phyloP scores from a whole-genome alignment of 2,113 vertebrate genomes.

The Phyllostomus discolor region DNA sequence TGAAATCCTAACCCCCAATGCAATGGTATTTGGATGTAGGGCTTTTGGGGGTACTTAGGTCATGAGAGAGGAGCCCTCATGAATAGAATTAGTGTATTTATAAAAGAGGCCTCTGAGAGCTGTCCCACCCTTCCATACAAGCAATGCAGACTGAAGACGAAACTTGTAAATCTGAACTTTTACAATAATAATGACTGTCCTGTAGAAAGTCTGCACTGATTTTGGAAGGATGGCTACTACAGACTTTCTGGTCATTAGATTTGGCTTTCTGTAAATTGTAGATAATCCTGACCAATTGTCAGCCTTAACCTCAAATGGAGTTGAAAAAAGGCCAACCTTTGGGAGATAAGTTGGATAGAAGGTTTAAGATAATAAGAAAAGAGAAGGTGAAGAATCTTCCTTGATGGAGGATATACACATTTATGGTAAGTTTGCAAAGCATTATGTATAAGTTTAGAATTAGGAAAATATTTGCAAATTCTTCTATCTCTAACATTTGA shows the following conservation, averaged over 20 bases:
- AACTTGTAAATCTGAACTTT: constrained; percentile 2
- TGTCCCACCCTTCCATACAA: not conserved
- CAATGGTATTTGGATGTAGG: not conserved
- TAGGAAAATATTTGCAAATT: not conserved
- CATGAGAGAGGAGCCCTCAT: not conserved
- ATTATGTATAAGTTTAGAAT: not conserved
- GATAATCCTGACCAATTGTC: constrained; percentile 15
- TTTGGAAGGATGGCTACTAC: not conserved
- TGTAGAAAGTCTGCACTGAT: not conserved
- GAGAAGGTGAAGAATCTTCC: not conserved
- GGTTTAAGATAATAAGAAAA: not conserved
- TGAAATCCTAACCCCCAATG: not conserved
- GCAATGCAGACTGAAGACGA: not conserved
- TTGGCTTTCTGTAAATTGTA: constrained; percentile 31
- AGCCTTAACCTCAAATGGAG: not conserved
- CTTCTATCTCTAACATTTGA: not conserved
- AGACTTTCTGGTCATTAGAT: not conserved
- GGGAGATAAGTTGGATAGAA: not conserved
- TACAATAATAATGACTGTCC: not conserved
- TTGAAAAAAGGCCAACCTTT: not conserved
- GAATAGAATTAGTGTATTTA: not conserved
- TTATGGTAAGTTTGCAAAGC: not conserved
- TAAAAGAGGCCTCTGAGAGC: not conserved
- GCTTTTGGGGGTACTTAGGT: not conserved
- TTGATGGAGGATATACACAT: not conserved